Evolutionary conservation across 1,140 invertebrate genomes (phyloP).

Genomic region (Wasmannia auropunctata): DNA sequence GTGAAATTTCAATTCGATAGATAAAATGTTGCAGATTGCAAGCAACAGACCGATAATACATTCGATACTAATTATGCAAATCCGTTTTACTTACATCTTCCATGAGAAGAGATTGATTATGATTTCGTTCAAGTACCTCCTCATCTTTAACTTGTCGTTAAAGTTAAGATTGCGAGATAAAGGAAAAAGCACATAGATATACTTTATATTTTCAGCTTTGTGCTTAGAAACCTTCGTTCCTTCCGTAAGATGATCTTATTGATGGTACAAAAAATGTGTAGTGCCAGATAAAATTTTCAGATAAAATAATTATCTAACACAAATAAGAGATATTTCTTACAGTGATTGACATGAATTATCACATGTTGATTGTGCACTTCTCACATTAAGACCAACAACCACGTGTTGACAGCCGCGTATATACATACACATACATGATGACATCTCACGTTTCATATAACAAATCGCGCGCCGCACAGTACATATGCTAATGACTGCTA

Average conservation of each 20-base stretch:
- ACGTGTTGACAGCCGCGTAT: neutral
- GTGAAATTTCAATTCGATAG: neutral
- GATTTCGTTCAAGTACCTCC: neutral
- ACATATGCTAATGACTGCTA: neutral
- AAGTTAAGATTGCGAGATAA: neutral
- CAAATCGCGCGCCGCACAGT: neutral
- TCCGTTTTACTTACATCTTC: neutral
- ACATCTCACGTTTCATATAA: neutral
- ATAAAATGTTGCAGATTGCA: neutral
- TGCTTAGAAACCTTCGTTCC: neutral
- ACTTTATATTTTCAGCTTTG: no score
- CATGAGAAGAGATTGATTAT: neutral
- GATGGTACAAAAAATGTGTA: neutral
- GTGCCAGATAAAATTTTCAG: neutral
- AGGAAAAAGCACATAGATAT: neutral
- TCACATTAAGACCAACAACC: neutral
- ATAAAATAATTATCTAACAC: constrained; percentile 7
- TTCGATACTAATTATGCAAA: neutral
- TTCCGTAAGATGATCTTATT: neutral
- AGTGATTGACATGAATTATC: neutral
- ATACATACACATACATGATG: neutral
- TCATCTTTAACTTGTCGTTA: neutral
- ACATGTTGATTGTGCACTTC: neutral
- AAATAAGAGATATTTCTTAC: neutral
- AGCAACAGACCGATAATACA: neutral